Percentiles rank a stretch among this genome's conserved stretches.
Evolutionary conservation across 2,113 vertebrate species (phyloP).

Genomic region (Anseranas semipalmata): DNA sequence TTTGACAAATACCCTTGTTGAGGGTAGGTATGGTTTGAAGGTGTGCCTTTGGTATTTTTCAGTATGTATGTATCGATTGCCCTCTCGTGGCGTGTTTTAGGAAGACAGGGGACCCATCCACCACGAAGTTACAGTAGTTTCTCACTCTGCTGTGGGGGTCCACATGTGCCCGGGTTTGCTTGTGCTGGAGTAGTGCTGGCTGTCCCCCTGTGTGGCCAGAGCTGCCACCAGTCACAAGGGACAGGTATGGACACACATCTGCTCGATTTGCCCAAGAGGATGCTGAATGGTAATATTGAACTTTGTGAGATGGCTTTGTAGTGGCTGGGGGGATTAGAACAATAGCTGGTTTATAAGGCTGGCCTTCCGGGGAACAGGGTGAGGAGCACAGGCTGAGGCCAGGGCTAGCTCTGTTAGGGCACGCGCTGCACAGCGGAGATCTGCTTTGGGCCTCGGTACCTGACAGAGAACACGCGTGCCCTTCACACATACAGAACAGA

Average conservation of each 20-base stretch:
- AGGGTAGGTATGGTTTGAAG: slow-evolving; percentile 80
- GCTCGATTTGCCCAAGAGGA: neutral
- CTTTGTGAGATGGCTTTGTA: fast-evolving
- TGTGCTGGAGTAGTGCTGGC: neutral
- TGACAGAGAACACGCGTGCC: fast-evolving
- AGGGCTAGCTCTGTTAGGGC: too few relatives aligned
- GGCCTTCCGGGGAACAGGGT: neutral
- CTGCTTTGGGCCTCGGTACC: neutral
- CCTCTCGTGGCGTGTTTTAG: neutral
- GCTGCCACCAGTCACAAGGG: neutral
- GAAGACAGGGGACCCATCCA: neutral
- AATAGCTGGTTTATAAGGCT: fast-evolving
- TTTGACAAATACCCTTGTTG: slow-evolving; percentile 92
- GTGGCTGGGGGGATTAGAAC: neutral
- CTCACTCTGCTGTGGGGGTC: neutral
- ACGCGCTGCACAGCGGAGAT: too few relatives aligned
- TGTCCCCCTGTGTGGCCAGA: neutral
- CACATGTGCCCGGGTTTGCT: neutral
- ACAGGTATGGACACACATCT: fast-evolving
- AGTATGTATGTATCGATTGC: neutral
- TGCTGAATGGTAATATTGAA: fast-evolving
- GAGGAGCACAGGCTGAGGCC: fast-evolving
- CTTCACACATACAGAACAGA: neutral
- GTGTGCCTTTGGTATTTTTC: too few relatives aligned
- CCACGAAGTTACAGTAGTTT: neutral